Evolutionary conservation across 2,113 vertebrate genomes (phyloP), one percentile per base, ranked within the genome.

Genomic region (Elgaria multicarinata): DNA sequence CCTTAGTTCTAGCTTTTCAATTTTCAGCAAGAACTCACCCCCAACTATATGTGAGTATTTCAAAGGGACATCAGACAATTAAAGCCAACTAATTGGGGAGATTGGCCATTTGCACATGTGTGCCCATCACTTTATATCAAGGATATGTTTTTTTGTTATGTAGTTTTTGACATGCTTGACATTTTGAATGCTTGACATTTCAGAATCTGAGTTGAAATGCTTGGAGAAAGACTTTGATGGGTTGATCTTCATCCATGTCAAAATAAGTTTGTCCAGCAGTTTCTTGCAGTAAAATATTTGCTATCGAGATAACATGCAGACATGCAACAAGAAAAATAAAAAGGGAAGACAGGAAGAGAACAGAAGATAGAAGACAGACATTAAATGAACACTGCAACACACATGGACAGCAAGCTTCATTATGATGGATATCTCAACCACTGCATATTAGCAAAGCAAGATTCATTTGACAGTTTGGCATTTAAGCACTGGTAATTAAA

Each of bases 231-330:
- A 88, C 89, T 95, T 95, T 95, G 93, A 86, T 93, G 93, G 93
- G 66, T 94, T 87, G 85, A 92, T 93, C 91, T 96, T 96, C 93
- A 95, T 95, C 95, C 94, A 62, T 62, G 58, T 62, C 58, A 62
- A 62, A 62, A 95, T 90, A 90, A 95, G 90, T 92, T 91, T 96
- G 92, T 0, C 92, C 92, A 95, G 94, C 93, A 96, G 92, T 94
- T 93, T 96, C 94, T 95, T 96, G 94, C 95, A 97, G 95, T 91
- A 92, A 94, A 97, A 95, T 89, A 85, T 94, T 92, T 1, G 62
- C 79, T 95, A 96, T 92, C 96, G 93, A 95, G 92, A 92, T 91
- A 93, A 74, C 92, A 96, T 95, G 95, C 96, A 96, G 92, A 87
- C 95, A 95, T 95, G 94, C 95, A 95, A 92, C 82, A 87, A 94